A percentile compares a stretch with the other conserved stretches of the same genome.
Conservation (phyloP, 2,888 invertebrate species). For the Abscondita cerata region DNA sequence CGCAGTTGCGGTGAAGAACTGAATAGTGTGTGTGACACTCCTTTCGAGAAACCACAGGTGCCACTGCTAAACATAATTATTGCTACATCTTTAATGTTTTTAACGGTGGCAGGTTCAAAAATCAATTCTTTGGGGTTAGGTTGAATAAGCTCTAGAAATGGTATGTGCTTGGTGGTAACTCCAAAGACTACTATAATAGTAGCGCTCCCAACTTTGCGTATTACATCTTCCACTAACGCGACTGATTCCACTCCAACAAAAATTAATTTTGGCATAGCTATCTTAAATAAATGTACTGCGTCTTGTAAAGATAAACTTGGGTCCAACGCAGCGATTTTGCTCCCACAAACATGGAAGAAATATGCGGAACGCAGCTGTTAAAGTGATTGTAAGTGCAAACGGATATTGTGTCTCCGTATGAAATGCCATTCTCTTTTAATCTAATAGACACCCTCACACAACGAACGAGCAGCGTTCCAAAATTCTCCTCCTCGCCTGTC, state of each 20-base stretch:
- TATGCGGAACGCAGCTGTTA: constrained; percentile 24
- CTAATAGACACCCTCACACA: background rate
- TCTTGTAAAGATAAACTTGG: constrained; percentile 36
- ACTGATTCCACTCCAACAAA: constrained; percentile 36
- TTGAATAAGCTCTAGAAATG: constrained; percentile 41
- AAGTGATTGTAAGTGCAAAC: constrained; percentile 2
- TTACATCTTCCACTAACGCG: constrained; percentile 30
- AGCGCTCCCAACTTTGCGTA: constrained; percentile 22
- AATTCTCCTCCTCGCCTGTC: background rate
- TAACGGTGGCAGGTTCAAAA: constrained; percentile 29
- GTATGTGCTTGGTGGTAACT: constrained; percentile 12
- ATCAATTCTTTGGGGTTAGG: constrained; percentile 29
- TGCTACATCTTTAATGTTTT: constrained; percentile 28
- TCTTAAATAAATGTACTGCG: constrained; percentile 33
- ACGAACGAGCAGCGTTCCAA: background rate
- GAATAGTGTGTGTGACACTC: constrained; percentile 46
- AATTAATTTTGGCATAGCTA: constrained; percentile 39
- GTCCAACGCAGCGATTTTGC: constrained; percentile 36
- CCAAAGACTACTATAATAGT: constrained; percentile 39
- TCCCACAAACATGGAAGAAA: constrained; percentile 58
- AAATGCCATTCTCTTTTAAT: background rate
- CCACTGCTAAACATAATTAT: constrained; percentile 45
- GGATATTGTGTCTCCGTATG: background rate
- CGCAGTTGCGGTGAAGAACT: background rate
- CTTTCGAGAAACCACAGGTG: constrained; percentile 54